Evolutionary conservation across 2,888 invertebrate genomes (phyloP), one percentile per base, ranked within the genome.

Genomic region (Arge pagana): DNA sequence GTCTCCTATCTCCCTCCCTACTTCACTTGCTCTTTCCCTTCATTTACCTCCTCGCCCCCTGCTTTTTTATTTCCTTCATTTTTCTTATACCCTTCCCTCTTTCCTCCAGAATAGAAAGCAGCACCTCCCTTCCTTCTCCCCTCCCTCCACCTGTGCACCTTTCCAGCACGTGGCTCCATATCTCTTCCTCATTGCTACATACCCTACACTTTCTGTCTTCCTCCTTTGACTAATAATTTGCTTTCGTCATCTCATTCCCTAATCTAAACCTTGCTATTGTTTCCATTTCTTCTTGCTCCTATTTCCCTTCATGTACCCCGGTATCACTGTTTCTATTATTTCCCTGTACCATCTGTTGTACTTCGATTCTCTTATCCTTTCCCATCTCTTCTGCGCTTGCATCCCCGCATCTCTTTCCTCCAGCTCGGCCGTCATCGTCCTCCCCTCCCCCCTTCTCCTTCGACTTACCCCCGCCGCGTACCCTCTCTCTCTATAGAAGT

Each of bases 401-500:
- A 43, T 33, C 36, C 50, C 48, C 36, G 31, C 40, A 13, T 42
- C 51, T 55, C 43, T 33, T 10, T 8, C 28, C 13, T 21, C 35
- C 28, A 11, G 49, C 33, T 23, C 23, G 3, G 21, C 39, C 28
- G 18, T 41, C 37, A n/a, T 43, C 28, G 31, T 28, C 18, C 23
- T 39, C 16, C 24, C 28, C 18, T 26, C 8, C 19, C 10, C 50
- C 52, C 48, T 55, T 40, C 26, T 23, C n/a, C 41, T 50, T 13
- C 55, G 48, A 36, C 43, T 50, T 23, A 49, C 43, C 36, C 26
- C 35, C 10, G n/a, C 35, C 23, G 35, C 16, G 7, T 49, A 16
- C 40, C 55, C 57, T 23, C 51, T 52, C 31, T 43, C 54, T 41
- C 45, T 49, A 10, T 35, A 35, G 31, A 13, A 54, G 33, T 37